A percentile compares a stretch with the other conserved stretches of the same genome.
phyloP scores from a whole-genome alignment of 2,888 invertebrate genomes.

The Cephus pulcher region DNA sequence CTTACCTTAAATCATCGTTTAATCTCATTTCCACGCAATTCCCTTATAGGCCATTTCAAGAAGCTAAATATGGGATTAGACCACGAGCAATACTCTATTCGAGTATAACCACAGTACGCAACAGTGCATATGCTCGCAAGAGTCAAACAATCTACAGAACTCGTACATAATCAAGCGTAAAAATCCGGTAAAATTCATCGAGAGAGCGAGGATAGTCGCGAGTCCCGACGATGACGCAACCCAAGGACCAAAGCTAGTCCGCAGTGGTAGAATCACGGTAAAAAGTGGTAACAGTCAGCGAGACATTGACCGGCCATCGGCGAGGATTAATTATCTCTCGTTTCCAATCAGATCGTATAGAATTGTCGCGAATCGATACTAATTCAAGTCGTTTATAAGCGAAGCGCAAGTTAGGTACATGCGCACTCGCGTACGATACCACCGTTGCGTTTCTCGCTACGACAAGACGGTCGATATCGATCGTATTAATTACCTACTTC shows the following conservation, averaged over 20 bases:
- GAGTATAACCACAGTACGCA: neutral
- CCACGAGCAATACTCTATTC: neutral
- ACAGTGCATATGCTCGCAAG: neutral
- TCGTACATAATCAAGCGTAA: neutral
- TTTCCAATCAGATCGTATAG: neutral
- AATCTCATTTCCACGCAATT: neutral
- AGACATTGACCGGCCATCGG: neutral
- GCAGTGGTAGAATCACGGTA: neutral
- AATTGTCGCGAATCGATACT: neutral
- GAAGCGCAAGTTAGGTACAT: neutral
- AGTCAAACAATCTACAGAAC: neutral
- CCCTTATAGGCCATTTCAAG: neutral
- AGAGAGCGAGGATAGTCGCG: neutral
- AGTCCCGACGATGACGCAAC: neutral
- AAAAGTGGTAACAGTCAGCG: neutral
- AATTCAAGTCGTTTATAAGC: conserved; percentile 1
- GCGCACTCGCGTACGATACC: neutral
- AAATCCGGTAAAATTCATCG: neutral
- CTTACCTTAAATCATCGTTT: neutral
- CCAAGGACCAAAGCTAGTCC: neutral
- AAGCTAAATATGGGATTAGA: neutral
- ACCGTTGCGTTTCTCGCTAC: neutral
- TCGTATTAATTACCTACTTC: conserved; percentile 44
- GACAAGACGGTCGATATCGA: conserved; percentile 9
- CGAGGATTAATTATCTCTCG: neutral